Evolutionary conservation across 2,888 invertebrate species (phyloP).

Genomic region (Hylaea fasciaria): DNA sequence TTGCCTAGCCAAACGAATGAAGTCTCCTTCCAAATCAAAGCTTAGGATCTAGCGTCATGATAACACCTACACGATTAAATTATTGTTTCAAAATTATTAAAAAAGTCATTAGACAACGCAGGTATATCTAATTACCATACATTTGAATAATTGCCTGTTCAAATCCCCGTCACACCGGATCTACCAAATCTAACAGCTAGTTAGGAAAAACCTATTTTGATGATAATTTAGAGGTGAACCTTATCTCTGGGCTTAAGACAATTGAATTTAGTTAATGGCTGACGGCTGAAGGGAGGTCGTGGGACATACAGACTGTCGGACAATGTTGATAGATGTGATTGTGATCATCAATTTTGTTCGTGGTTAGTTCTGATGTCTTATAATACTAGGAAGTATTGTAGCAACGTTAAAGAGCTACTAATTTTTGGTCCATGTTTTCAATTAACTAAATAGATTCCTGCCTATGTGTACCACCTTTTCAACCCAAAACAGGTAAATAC

Average conservation of each 20-base stretch:
- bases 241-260: conserved; percentile 56
- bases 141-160: conserved; percentile 29
- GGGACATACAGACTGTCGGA: conserved; percentile 62
- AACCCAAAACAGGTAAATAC: too few species aligned
- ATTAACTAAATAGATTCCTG: too few species aligned
- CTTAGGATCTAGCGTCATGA: too few species aligned
- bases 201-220: conserved; percentile 53
- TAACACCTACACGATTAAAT: background rate
- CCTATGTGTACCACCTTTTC: background rate
- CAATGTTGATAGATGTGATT: conserved; percentile 57
- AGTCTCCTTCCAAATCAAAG: too few species aligned
- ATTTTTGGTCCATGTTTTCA: background rate
- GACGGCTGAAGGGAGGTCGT: conserved; percentile 72
- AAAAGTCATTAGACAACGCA: conserved; percentile 7
- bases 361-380: conserved; percentile 60
- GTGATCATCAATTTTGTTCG: conserved; percentile 73
- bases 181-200: conserved; percentile 25
- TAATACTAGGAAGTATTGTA: conserved; percentile 53
- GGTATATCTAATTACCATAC: conserved; percentile 23
- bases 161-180: conserved; percentile 33
- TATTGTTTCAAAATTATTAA: background rate
- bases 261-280: conserved; percentile 63
- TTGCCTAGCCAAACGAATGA: too few species aligned
- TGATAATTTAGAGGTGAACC: conserved; percentile 57
- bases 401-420: conserved; percentile 28